Evolutionary conservation across 1,140 invertebrate genomes (phyloP).

Genomic region (Drosophila quadrilineata): DNA sequence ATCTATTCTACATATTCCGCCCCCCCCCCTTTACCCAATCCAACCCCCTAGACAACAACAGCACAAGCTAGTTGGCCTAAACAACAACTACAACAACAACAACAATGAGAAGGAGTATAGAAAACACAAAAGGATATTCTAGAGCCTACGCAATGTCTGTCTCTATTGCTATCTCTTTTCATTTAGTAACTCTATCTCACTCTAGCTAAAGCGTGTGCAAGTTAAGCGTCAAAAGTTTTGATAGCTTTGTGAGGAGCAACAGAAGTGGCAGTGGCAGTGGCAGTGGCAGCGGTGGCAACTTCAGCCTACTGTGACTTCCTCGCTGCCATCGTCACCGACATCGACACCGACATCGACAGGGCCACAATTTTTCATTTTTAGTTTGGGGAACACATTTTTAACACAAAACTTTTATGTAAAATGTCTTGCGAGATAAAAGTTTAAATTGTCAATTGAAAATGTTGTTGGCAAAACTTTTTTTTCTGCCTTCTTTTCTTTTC

Average conservation of each 20-base stretch:
- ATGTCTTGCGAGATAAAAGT: constrained; percentile 78
- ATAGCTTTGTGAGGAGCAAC: constrained; percentile 72
- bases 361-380: constrained; percentile 73
- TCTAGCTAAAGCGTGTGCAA: constrained; percentile 15
- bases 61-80: no score
- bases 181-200: no score
- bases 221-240: constrained; percentile 75
- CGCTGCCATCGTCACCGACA: constrained; percentile 7
- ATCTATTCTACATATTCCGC: not conserved
- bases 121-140: no score
- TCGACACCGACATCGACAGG: no score
- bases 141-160: no score
- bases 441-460: constrained; percentile 81
- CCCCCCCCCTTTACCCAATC: no score
- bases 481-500: no score
- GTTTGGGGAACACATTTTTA: constrained; percentile 66
- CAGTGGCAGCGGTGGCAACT: no score
- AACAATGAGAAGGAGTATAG: no score
- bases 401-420: constrained; percentile 78
- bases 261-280: constrained; percentile 27
- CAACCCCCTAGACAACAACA: no score
- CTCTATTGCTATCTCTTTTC: no score
- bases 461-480: constrained; percentile 80
- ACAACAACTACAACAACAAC: no score
- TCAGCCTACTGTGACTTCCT: constrained; percentile 1